phyloP scores from a whole-genome alignment of 2,113 vertebrate genomes.

The Callospermophilus lateralis region DNA sequence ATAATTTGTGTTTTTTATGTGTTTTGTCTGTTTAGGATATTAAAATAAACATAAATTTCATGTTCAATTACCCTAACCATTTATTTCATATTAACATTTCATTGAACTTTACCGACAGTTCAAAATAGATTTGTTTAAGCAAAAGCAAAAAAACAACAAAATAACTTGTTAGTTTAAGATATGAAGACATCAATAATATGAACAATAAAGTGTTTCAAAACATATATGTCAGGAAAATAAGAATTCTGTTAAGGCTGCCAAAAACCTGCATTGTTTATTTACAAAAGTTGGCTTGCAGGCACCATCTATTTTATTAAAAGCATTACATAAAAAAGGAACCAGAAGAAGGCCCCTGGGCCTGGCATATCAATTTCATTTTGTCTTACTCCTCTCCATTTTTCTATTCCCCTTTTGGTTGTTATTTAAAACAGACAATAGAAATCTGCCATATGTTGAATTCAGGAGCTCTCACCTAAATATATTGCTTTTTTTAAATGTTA shows the following conservation, averaged over 20 bases:
- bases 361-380: background rate
- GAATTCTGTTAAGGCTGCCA: background rate
- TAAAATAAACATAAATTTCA: background rate
- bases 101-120: constrained; percentile 31
- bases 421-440: constrained; percentile 47
- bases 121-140: background rate
- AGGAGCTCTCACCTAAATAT: constrained; percentile 3
- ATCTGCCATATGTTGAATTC: background rate
- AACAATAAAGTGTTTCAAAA: constrained; percentile 12
- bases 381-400: constrained; percentile 39
- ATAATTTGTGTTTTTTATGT: background rate
- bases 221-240: background rate
- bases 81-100: constrained; percentile 29
- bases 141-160: background rate
- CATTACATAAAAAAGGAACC: background rate
- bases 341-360: background rate
- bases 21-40: background rate
- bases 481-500: constrained; percentile 10
- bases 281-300: constrained; percentile 26
- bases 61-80: background rate
- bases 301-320: constrained; percentile 70
- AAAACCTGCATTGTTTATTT: constrained; percentile 31
- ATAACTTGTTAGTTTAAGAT: background rate
- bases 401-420: constrained; percentile 13
- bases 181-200: background rate